Conservation (phyloP, 1,140 invertebrate species). For the Idris sp. region DNA sequence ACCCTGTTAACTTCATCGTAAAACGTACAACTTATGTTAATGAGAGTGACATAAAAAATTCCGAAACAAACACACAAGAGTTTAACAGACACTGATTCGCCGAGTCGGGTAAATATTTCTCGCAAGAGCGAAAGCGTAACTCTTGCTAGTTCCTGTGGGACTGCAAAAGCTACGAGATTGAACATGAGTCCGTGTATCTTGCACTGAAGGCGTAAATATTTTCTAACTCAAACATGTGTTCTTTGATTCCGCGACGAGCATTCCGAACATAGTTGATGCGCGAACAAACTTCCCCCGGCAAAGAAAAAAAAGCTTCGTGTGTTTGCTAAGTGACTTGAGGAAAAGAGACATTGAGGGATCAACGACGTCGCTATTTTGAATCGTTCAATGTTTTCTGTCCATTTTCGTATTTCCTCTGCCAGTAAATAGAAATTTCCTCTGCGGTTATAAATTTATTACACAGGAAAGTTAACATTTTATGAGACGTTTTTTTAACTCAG, state of each 20-base stretch:
- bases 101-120: conserved; percentile 52
- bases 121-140: conserved; percentile 59
- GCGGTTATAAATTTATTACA: too few relatives aligned
- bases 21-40: conserved; percentile 46
- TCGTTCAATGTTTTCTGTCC: not conserved
- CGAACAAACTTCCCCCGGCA: conserved; percentile 31
- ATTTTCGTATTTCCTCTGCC: not conserved
- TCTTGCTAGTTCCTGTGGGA: conserved; percentile 54
- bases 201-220: conserved; percentile 54
- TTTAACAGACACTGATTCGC: conserved; percentile 27
- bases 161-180: conserved; percentile 38
- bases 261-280: conserved; percentile 47
- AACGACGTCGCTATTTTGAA: conserved; percentile 6
- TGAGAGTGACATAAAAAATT: conserved; percentile 34
- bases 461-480: too few relatives aligned
- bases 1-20: conserved; percentile 16
- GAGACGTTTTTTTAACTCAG: not conserved
- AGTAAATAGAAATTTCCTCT: too few relatives aligned
- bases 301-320: conserved; percentile 45
- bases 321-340: conserved; percentile 23
- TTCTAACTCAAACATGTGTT: conserved; percentile 61
- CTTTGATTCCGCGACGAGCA: conserved; percentile 56
- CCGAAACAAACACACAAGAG: conserved; percentile 32
- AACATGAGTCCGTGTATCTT: conserved; percentile 49
- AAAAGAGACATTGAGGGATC: conserved; percentile 11